A percentile compares a stretch with the other conserved stretches of the same genome.
Evolutionary conservation across 2,888 invertebrate genomes (phyloP).

Genomic region (Noctua pronuba): DNA sequence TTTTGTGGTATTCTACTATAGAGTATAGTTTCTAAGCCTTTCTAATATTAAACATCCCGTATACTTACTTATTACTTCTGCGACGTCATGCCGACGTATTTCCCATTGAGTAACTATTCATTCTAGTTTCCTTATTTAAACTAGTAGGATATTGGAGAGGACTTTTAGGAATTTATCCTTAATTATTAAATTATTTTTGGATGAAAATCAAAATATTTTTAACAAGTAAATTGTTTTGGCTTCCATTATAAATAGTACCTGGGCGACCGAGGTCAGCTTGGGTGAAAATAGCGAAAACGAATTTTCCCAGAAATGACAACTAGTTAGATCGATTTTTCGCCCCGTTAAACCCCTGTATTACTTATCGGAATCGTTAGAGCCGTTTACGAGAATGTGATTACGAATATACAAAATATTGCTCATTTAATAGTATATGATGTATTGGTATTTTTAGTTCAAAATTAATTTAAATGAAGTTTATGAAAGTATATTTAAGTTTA

Average conservation of each 20-base stretch:
- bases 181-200: background rate
- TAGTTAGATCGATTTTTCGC: too few relatives aligned
- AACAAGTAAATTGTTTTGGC: background rate
- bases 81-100: conserved; percentile 7
- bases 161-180: background rate
- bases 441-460: background rate
- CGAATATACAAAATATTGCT: too few relatives aligned
- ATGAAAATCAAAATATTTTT: background rate
- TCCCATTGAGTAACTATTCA: conserved; percentile 10
- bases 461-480: background rate
- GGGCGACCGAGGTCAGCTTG: too few relatives aligned
- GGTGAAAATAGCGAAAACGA: too few relatives aligned
- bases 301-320: too few relatives aligned
- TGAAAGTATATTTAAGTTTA: too few relatives aligned
- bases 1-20: background rate
- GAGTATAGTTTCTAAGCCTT: background rate
- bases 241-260: background rate
- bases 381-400: too few relatives aligned
- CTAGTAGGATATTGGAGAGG: background rate
- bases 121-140: conserved; percentile 19
- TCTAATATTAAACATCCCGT: background rate
- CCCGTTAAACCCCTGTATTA: too few relatives aligned
- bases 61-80: background rate
- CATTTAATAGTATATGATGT: too few relatives aligned
- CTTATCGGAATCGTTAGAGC: too few relatives aligned